Percentiles rank a stretch among this genome's conserved stretches.
Conservation (phyloP, 2,888 invertebrate genomes). For the Polydrusus tereticollis region DNA sequence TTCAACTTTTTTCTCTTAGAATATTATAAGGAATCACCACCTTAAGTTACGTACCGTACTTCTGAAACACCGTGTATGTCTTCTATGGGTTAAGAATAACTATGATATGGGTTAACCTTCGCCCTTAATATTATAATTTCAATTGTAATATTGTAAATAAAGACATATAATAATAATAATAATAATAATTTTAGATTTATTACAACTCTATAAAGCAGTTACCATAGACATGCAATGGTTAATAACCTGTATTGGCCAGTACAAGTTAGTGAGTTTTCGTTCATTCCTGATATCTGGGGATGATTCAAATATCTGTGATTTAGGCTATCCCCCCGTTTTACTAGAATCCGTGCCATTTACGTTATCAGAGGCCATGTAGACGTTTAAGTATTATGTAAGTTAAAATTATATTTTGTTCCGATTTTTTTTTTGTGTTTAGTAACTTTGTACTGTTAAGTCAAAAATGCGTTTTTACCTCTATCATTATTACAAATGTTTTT, state of each 20-base stretch:
- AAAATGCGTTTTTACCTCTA: background rate
- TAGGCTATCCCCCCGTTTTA: slow-evolving; percentile 61
- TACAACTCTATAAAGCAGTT: slow-evolving; percentile 58
- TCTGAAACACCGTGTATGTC: no score
- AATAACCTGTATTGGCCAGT: slow-evolving; percentile 62
- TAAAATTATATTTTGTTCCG: background rate
- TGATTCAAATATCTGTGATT: slow-evolving; percentile 58
- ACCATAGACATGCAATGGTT: slow-evolving; percentile 66
- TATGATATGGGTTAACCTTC: no score
- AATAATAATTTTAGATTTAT: slow-evolving; percentile 61
- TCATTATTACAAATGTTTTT: background rate
- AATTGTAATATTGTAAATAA: no score
- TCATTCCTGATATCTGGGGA: slow-evolving; percentile 61
- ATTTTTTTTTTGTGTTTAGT: background rate
- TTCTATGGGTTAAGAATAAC: no score
- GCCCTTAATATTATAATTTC: no score
- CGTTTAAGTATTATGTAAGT: background rate
- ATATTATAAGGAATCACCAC: no score
- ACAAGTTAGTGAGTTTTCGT: slow-evolving; percentile 60
- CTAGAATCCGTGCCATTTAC: slow-evolving; percentile 54
- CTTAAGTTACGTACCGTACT: no score
- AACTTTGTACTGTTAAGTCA: background rate
- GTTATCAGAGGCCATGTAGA: slow-evolving; percentile 42
- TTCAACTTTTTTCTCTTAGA: no score
- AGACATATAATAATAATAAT: no score